Evolutionary conservation across 2,888 invertebrate genomes (phyloP), one percentile per base, ranked within the genome.

Genomic region (Luffia ferchaultella): DNA sequence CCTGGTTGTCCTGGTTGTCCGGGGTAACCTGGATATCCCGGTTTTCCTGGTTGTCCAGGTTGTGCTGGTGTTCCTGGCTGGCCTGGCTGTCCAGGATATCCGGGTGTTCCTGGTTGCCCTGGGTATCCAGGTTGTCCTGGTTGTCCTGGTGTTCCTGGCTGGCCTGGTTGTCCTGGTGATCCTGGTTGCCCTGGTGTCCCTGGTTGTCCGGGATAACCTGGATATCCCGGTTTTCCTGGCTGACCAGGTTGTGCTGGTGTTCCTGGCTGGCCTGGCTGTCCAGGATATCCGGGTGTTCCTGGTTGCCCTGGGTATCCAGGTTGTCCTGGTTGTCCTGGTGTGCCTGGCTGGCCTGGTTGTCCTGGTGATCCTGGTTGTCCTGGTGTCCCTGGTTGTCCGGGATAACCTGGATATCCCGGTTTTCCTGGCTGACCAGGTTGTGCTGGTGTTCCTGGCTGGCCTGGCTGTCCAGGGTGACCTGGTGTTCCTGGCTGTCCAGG

Each of bases 201-300:
- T 16, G 85, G 86, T 1, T 65, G 68, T 18, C 78, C 82, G 0
- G 88, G 88, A 41, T 58, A 1, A 0, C 61, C 60, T 1, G 58
- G 56, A 16, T 55, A 0, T 16, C 57, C 58, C 5, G 30, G 30
- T 30, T 30, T 20, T 9, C 49, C 44, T 16, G 45, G 49, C 16
- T 49, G 44, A 55, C 52, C 54, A 1, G 55, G 55, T 44, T 52
- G 48, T 1, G 57, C 59, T 5, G 57, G 63, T 12, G 50, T 15
- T 1, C 59, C 58, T 40, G 58, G 56, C 16, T 54, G 52, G 18
- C 59, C 59, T 18, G 58, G 52, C 2, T 48, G 20, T n/a, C 51
- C 51, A 1, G 47, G 45, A 12, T 58, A 46, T 42, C 57, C 63
- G 30, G 68, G 68, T 56, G 67, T 64, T 9, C 69, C 65, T 2